These are phyloP conservation scores for Micropterix aruncella DNA, from an alignment of 2,888 invertebrate genomes.

Conservation along the genomic window DNA sequence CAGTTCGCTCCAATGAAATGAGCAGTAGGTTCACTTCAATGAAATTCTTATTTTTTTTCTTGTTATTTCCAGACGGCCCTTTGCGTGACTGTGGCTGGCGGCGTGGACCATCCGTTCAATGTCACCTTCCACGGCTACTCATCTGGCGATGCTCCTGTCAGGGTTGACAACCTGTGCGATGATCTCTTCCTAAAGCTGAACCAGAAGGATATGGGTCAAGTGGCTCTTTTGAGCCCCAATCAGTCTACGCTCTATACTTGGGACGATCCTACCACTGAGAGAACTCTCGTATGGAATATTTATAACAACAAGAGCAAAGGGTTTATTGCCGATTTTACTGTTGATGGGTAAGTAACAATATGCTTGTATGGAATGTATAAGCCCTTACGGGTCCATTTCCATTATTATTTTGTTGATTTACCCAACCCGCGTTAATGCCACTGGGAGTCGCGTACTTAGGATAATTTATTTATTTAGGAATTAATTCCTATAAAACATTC, in stretches of 20 bases:
- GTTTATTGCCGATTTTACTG: conserved; percentile 55
- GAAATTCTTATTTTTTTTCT: too few species aligned
- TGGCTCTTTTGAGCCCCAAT: conserved; percentile 60
- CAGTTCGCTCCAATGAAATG: too few species aligned
- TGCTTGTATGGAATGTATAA: conserved; percentile 1
- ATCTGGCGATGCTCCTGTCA: conserved; percentile 66
- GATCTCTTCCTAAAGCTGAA: conserved; percentile 69
- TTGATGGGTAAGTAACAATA: conserved; percentile 38
- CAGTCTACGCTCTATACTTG: conserved; percentile 70
- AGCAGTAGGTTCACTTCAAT: too few species aligned
- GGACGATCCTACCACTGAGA: conserved; percentile 66
- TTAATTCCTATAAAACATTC: too few species aligned
- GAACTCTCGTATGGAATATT: conserved; percentile 66
- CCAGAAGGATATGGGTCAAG: conserved; percentile 46
- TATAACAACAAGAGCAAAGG: conserved; percentile 66
- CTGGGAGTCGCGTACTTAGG: too few species aligned
- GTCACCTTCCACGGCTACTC: conserved; percentile 63
- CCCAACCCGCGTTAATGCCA: not conserved
- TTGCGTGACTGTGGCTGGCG: conserved; percentile 58
- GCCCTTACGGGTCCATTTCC: too few species aligned
- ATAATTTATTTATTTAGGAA: too few species aligned
- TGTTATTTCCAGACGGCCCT: conserved; percentile 58
- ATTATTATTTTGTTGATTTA: not conserved
- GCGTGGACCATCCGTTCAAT: conserved; percentile 55
- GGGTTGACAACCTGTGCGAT: conserved; percentile 73